Conservation (phyloP, 2,113 vertebrate species). For the Panthera uncia region DNA sequence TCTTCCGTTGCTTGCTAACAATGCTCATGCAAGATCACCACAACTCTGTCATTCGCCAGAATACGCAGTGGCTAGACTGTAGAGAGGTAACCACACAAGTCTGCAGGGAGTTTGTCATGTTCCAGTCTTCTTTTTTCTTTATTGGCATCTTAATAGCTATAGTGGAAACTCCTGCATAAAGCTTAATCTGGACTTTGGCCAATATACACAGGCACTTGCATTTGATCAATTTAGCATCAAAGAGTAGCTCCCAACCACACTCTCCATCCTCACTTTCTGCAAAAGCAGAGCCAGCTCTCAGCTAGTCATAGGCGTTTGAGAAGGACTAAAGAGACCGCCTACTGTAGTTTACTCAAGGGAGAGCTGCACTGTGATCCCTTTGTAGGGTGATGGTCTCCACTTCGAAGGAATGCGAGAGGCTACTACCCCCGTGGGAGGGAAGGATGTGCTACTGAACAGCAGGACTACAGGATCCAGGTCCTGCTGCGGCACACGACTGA, state of each 20-base stretch:
- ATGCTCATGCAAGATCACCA: background rate
- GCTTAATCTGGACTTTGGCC: background rate
- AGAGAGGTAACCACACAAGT: background rate
- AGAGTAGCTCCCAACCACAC: background rate
- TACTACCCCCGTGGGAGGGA: too few species aligned
- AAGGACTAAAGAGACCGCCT: background rate
- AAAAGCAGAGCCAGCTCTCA: background rate
- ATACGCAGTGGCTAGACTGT: too few species aligned
- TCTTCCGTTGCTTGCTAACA: background rate
- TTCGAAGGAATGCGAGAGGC: background rate
- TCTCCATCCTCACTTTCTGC: background rate
- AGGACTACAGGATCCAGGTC: background rate
- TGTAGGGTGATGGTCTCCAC: background rate
- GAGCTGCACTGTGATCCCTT: background rate
- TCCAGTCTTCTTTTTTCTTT: background rate
- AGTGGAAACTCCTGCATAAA: background rate
- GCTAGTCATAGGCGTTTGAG: background rate
- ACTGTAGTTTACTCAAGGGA: background rate
- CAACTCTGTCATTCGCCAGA: background rate
- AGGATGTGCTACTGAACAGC: fast-evolving
- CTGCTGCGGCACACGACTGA: fast-evolving
- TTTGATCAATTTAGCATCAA: background rate
- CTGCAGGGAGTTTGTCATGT: background rate
- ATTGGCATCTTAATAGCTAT: background rate
- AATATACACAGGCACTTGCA: background rate